phyloP scores from a whole-genome alignment of 2,888 invertebrate genomes.

The Amphipyra tragopoginis region DNA sequence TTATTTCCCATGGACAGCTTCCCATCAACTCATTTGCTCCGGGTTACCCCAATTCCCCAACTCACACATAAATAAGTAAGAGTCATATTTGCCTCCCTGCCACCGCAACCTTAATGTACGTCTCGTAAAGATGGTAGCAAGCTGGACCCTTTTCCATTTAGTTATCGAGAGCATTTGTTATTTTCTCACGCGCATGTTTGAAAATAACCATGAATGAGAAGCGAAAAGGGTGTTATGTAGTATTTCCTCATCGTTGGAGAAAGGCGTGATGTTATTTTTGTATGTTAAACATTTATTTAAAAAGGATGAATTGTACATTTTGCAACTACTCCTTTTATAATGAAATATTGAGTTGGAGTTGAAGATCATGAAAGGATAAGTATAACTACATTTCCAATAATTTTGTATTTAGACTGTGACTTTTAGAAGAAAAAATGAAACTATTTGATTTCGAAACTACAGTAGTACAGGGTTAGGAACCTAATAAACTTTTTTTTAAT shows the following conservation, averaged over 20 bases:
- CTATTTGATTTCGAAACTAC: too few species aligned
- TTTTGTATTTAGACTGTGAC: too few species aligned
- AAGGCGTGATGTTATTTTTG: not conserved
- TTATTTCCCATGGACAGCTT: conserved; percentile 22
- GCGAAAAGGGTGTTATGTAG: not conserved
- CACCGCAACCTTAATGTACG: conserved; percentile 47
- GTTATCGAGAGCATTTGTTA: conserved; percentile 13
- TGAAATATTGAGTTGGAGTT: too few species aligned
- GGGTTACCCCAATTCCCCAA: conserved; percentile 4
- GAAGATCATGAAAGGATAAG: too few species aligned
- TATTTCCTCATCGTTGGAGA: too few species aligned
- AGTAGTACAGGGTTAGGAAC: too few species aligned
- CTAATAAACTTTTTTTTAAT: too few species aligned
- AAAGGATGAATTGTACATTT: too few species aligned
- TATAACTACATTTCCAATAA: too few species aligned
- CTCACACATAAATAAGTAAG: conserved; percentile 52
- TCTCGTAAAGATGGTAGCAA: conserved; percentile 40
- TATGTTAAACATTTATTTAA: not conserved
- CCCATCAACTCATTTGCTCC: conserved; percentile 1
- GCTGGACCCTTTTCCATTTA: conserved; percentile 32
- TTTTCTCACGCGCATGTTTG: not conserved
- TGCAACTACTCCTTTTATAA: too few species aligned
- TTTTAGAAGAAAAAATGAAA: too few species aligned
- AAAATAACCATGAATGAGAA: not conserved
- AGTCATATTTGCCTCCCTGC: conserved; percentile 38